A percentile compares a stretch with the other conserved stretches of the same genome.
Conservation (phyloP, 1,140 invertebrate genomes). For the Portunus trituberculatus region DNA sequence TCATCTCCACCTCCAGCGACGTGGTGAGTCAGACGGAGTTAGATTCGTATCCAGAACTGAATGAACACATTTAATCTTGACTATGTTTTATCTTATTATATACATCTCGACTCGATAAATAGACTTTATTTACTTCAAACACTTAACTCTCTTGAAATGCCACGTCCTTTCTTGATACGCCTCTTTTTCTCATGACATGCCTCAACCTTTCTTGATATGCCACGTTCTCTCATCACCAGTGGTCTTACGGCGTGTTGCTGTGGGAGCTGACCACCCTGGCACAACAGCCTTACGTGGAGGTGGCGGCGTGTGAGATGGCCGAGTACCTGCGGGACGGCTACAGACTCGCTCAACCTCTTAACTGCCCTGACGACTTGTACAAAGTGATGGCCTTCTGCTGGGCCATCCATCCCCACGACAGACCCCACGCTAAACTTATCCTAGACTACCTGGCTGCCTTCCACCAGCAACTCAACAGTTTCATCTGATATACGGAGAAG, state of each 20-base stretch:
- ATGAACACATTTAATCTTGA: neutral
- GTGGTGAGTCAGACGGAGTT: constrained; percentile 85
- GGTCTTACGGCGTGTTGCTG: constrained; percentile 95
- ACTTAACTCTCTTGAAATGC: too few species aligned
- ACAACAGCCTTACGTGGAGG: constrained; percentile 92
- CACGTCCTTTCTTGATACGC: too few species aligned
- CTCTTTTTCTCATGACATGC: too few species aligned
- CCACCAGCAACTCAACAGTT: constrained; percentile 66
- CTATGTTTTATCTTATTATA: too few species aligned
- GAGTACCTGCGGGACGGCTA: constrained; percentile 94
- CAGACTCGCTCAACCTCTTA: constrained; percentile 92
- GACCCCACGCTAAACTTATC: constrained; percentile 83
- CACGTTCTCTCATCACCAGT: constrained; percentile 83
- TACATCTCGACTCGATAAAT: too few species aligned
- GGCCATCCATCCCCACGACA: constrained; percentile 88
- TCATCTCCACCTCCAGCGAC: constrained; percentile 92
- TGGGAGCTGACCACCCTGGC: constrained; percentile 96
- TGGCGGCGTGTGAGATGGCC: constrained; percentile 94
- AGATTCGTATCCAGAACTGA: neutral
- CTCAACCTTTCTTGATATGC: neutral
- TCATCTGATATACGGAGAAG: constrained; percentile 58
- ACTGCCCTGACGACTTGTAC: constrained; percentile 92
- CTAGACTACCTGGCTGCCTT: constrained; percentile 65
- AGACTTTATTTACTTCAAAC: too few species aligned
- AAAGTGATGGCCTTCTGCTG: constrained; percentile 87